Evolutionary conservation across 2,113 vertebrate genomes (phyloP), one percentile per base, ranked within the genome.

Genomic region (Elaphurus davidianus): DNA sequence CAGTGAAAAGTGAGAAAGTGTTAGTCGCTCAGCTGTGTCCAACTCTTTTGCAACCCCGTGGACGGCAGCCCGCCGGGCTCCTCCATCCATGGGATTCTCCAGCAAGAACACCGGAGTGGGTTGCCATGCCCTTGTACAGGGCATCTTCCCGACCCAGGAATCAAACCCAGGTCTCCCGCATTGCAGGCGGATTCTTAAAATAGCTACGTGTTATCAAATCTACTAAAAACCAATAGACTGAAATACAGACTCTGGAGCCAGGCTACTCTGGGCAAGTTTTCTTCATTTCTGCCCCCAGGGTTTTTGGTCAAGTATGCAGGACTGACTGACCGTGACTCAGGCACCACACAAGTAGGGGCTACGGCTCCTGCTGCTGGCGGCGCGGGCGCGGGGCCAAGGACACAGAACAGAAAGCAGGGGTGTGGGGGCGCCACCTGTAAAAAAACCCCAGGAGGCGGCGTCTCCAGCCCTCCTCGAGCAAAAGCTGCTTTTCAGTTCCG

Each of bases 331-430:
- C 16, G 12, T 40, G n/a, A 15, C 59, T 55, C 19, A 7, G 25
- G n/a, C 1, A 5, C 27, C 13, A 21, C 2, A 3, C 4, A 5
- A 25, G n/a, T 11, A 27, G 23, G 3, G 33, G 55, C 36, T 85
- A 45, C 45, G 52, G 28, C 89, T 83, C 6, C 36, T 52, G 33
- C 45, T 13, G 2, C 52, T 50, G 23, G 47, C 47, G 47, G 47
- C 47, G 3, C 15, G 25, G 6, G 11, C 17, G 25, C 50, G 5
- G 21, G 10, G 45, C 7, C 27, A 21, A n/a, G 15, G 13, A 15
- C 19, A 52, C 2, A 19, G 67, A 17, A 43, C 30, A 79, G 47
- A 87, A 85, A 79, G 64, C 59, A 7, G 12, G 33, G 74, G 43
- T 1, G 7, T 23, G 47, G 90, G 50, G 45, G n/a, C 25, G 11